Percentiles rank a stretch among this genome's conserved stretches.
Evolutionary conservation across 2,797 vertebrate genomes (phyloP).

Genomic region (Carcharodon carcharias): DNA sequence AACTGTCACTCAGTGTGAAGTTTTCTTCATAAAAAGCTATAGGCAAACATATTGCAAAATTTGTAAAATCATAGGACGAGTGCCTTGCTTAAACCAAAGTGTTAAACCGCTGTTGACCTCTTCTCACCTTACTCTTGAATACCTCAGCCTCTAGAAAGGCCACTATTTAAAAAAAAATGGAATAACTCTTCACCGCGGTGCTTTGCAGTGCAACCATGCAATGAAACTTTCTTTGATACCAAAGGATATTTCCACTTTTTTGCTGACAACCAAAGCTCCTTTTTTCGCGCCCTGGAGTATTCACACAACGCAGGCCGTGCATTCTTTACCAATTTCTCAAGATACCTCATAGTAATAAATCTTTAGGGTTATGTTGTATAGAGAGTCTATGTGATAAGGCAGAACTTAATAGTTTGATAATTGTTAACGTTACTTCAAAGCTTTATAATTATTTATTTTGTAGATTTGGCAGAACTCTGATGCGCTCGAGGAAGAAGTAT

Average conservation of each 20-base stretch:
- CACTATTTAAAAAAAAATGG: slow-evolving; percentile 80
- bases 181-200: slow-evolving; percentile 90
- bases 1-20: slow-evolving; percentile 61
- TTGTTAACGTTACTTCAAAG: slow-evolving; percentile 82
- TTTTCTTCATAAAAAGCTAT: slow-evolving; percentile 67
- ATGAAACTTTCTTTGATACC: slow-evolving; percentile 86
- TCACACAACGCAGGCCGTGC: slow-evolving; percentile 79
- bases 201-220: slow-evolving; percentile 97
- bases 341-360: slow-evolving; percentile 99
- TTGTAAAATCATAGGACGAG: slow-evolving; percentile 98
- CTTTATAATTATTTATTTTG: slow-evolving; percentile 93
- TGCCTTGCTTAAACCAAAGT: slow-evolving; percentile 99
- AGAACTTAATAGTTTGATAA: slow-evolving; percentile 88
- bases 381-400: slow-evolving; percentile 90
- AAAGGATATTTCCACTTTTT: slow-evolving; percentile 82
- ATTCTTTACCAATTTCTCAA: slow-evolving; percentile 88
- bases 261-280: slow-evolving; percentile 90
- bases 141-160: slow-evolving; percentile 99
- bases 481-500: slow-evolving; percentile 71
- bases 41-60: slow-evolving; percentile 79
- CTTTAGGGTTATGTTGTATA: slow-evolving; percentile 91
- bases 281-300: slow-evolving; percentile 59
- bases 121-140: slow-evolving; percentile 94
- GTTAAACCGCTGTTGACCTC: slow-evolving; percentile 99
- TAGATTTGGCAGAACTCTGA: slow-evolving; percentile 70